These are phyloP conservation scores for Schizothorax lantsangensis DNA, from an alignment of 2,797 vertebrate genomes.

Conservation along the genomic window DNA sequence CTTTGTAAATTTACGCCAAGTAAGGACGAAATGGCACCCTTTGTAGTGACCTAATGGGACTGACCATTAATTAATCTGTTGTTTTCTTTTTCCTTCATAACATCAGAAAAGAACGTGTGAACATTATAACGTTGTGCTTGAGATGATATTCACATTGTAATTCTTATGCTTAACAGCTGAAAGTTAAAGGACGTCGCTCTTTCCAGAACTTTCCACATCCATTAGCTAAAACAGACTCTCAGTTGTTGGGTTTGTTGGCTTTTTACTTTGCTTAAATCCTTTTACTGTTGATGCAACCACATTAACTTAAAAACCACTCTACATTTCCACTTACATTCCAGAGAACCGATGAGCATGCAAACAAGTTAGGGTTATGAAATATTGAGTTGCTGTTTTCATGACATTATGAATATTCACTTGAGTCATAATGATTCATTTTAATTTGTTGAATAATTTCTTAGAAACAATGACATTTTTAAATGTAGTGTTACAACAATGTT, in stretches of 20 bases:
- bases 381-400: not conserved
- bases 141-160: not conserved
- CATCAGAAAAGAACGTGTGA: not conserved
- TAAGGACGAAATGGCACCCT: not conserved
- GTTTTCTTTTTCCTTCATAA: not conserved
- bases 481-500: not conserved
- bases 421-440: not conserved
- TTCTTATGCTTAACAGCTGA: not conserved
- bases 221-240: slow-evolving; percentile 18
- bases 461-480: not conserved
- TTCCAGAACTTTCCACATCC: not conserved
- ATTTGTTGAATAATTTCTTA: not conserved
- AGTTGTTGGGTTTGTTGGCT: not conserved
- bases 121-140: not conserved
- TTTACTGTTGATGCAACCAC: slow-evolving; percentile 36
- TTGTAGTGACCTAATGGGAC: not conserved
- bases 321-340: slow-evolving; percentile 15
- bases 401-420: not conserved
- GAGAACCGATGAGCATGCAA: not conserved
- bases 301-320: slow-evolving; percentile 53
- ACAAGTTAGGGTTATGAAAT: not conserved
- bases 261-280: slow-evolving; percentile 3
- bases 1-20: not conserved
- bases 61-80: not conserved
- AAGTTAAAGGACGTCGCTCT: not conserved